Percentiles rank a stretch among this genome's conserved stretches.
phyloP scores from a whole-genome alignment of 2,797 vertebrate species.

The Lophotriccus pileatus region DNA sequence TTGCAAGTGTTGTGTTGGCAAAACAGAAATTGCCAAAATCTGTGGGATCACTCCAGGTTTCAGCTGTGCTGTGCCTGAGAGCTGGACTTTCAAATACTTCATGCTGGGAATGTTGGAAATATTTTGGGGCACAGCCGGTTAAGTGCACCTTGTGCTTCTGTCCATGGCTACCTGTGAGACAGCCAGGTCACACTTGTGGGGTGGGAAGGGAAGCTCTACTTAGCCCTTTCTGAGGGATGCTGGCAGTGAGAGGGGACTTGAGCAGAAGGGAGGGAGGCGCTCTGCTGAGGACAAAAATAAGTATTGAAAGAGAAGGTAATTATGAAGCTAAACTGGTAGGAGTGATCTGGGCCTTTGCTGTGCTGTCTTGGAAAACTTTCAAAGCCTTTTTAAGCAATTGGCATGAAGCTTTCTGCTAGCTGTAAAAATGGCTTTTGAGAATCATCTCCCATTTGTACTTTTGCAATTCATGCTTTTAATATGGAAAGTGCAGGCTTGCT shows the following conservation, averaged over 20 bases:
- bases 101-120: background rate
- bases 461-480: conserved; percentile 18
- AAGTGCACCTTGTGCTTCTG: background rate
- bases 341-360: background rate
- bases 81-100: background rate
- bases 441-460: conserved; percentile 32
- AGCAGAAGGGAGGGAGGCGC: background rate
- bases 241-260: background rate
- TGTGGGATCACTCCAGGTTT: background rate
- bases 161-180: rapidly evolving
- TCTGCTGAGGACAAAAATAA: conserved; percentile 11
- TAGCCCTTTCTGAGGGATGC: background rate
- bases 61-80: background rate
- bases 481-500: background rate
- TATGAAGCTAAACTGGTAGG: background rate
- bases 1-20: background rate
- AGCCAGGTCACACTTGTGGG: rapidly evolving
- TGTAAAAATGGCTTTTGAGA: conserved; percentile 35
- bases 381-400: conserved; percentile 43
- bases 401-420: conserved; percentile 4
- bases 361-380: conserved; percentile 47
- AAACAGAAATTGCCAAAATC: background rate
- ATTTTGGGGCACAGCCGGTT: background rate
- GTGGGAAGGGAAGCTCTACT: background rate
- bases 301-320: conserved; percentile 24